Base-by-base conservation (phyloP, 2,888 invertebrate genomes). In the Agrochola macilenta region DNA sequence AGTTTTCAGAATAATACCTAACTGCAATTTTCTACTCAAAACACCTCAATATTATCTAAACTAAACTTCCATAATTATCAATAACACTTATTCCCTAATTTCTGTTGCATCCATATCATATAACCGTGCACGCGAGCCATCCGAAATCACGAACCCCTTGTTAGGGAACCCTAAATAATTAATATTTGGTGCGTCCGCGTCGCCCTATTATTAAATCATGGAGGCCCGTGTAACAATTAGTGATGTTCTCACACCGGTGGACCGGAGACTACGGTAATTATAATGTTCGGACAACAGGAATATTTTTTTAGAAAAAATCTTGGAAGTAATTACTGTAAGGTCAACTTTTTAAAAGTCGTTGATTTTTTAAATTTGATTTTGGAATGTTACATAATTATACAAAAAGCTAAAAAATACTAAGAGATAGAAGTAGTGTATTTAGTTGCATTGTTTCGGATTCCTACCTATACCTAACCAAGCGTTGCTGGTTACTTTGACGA, bases 181-280 rank as follows among this genome's bases (percentile, higher is more conserved):
- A 83, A 88, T 83, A 85, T 88, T 88, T 83, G 71, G 76, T 79
- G 78, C 87, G 78, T 81, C 80, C 69, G 26, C 43, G 57, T 60
- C 23, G 89, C 94, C 93, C 94, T 94, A 90, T 95, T 93, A 96
- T 95, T 95, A 95, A 94, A 94, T 93, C 92, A 91, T 91, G 93
- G 91, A 89, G 91, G 89, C 90, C 90, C 86, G 89, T 87, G 89
- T 90, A 90, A 92, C 92, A 93, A 93, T 93, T 93, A 93, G 91
- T 88, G 79, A 83, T 79, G 76, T 92, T 93, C 93, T 89, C 94
- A 95, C 94, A 94, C 90, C 89, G 87, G 84, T 90, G 90, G 88
- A 89, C 89, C 90, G 88, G 73, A 84, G 88, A 89, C 87, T 82
- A 65, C 77, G 20, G 26, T 93, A 90, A 93, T 94, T 91, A 91